These are phyloP conservation scores for Bambusicola thoracicus DNA, from an alignment of 2,113 vertebrate genomes.

Conservation along the genomic window DNA sequence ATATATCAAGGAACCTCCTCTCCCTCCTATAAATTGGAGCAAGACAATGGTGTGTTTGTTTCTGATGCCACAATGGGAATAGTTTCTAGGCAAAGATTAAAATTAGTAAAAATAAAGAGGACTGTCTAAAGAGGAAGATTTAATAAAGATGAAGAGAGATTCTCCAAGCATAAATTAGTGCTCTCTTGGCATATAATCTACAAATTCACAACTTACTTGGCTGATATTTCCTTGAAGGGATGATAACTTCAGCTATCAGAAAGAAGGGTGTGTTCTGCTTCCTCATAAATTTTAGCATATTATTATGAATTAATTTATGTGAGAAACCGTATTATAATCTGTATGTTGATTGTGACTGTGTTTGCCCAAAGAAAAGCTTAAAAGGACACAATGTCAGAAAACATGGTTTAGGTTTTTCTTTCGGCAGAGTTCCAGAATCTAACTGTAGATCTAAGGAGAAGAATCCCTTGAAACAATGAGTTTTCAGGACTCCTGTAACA, in stretches of 20 bases:
- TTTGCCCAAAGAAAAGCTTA: neutral
- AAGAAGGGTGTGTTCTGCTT: fast-evolving
- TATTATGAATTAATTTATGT: neutral
- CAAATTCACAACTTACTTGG: neutral
- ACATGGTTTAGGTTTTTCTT: neutral
- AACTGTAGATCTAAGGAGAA: neutral
- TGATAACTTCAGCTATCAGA: neutral
- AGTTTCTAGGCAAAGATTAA: neutral
- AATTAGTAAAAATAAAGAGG: neutral
- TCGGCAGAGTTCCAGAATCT: neutral
- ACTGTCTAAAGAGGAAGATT: neutral
- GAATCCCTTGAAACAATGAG: neutral
- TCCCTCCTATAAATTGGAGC: too few species aligned
- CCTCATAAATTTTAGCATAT: neutral
- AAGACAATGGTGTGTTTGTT: neutral
- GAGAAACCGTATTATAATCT: neutral
- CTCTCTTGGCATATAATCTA: neutral
- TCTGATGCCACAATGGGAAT: neutral
- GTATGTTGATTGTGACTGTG: neutral
- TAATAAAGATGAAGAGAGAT: neutral
- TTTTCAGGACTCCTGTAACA: neutral
- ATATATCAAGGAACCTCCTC: too few species aligned
- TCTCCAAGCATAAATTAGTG: neutral
- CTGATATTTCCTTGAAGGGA: fast-evolving
- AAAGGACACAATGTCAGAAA: neutral